phyloP scores from a whole-genome alignment of 92 coral and sea anemone genomes.

The Paramuricea clavata region DNA sequence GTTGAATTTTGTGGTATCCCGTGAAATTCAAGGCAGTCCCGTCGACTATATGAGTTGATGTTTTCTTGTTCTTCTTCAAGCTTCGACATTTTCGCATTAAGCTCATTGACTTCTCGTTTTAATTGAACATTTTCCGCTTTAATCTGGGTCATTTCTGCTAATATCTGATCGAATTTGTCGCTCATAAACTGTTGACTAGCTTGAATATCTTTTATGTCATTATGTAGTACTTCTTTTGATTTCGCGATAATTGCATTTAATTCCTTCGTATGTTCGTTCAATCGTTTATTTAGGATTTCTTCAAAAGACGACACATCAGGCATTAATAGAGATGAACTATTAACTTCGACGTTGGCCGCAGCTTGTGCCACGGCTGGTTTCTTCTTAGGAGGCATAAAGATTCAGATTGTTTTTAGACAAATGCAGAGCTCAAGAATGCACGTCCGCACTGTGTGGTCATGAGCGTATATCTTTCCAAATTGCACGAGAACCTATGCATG shows the following conservation, averaged over 20 bases:
- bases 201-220: background rate
- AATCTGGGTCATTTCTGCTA: background rate
- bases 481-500: no score
- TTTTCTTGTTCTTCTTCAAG: slow-evolving; percentile 2
- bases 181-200: slow-evolving; percentile 19
- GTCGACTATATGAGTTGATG: slow-evolving; percentile 9
- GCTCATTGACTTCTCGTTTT: background rate
- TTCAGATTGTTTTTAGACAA: background rate
- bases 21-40: background rate
- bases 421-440: background rate
- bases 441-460: background rate
- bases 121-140: background rate
- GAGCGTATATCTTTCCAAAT: no score
- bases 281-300: background rate
- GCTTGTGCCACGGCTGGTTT: background rate
- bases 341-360: no score
- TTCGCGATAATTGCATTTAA: background rate
- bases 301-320: background rate
- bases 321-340: background rate
- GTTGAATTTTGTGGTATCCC: background rate
- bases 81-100: background rate
- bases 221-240: background rate
- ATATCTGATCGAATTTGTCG: background rate
- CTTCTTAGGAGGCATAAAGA: background rate
- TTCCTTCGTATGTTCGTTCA: background rate